Conservation (phyloP, 2,888 invertebrate genomes). For the Endotricha flammealis region DNA sequence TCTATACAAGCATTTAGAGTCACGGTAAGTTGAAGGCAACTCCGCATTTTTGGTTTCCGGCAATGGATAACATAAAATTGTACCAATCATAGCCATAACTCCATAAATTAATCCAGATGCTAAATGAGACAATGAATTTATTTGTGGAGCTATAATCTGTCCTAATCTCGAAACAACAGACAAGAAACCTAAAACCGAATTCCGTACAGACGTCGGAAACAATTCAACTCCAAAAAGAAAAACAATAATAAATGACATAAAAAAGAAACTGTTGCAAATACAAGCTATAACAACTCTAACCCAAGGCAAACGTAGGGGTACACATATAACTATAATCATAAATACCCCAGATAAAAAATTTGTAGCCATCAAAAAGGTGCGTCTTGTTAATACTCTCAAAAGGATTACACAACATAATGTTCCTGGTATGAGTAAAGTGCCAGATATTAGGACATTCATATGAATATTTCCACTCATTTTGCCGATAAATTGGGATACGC, state of each 20-base stretch:
- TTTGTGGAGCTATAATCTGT: constrained; percentile 86
- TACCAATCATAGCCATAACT: constrained; percentile 79
- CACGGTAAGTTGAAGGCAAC: constrained; percentile 49
- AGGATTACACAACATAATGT: constrained; percentile 77
- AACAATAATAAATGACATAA: constrained; percentile 87
- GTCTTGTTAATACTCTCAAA: constrained; percentile 79
- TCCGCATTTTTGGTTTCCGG: constrained; percentile 76
- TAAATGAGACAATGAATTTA: constrained; percentile 76
- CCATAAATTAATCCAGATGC: constrained; percentile 79
- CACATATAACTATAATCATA: constrained; percentile 41
- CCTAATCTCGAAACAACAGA: constrained; percentile 89
- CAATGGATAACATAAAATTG: constrained; percentile 79
- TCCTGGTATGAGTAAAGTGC: constrained; percentile 80
- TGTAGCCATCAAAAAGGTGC: constrained; percentile 77
- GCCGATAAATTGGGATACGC: constrained; percentile 87
- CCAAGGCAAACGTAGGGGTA: constrained; percentile 47
- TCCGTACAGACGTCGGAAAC: constrained; percentile 90
- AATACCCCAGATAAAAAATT: constrained; percentile 56
- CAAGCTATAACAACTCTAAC: constrained; percentile 80
- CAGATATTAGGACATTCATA: constrained; percentile 86
- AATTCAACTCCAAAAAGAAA: constrained; percentile 91
- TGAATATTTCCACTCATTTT: constrained; percentile 87
- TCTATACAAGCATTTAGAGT: constrained; percentile 32
- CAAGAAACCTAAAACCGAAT: constrained; percentile 87
- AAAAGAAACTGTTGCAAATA: constrained; percentile 85